These are phyloP conservation scores for Rynchops niger DNA, from an alignment of 2,113 vertebrate species.

Conservation along the genomic window DNA sequence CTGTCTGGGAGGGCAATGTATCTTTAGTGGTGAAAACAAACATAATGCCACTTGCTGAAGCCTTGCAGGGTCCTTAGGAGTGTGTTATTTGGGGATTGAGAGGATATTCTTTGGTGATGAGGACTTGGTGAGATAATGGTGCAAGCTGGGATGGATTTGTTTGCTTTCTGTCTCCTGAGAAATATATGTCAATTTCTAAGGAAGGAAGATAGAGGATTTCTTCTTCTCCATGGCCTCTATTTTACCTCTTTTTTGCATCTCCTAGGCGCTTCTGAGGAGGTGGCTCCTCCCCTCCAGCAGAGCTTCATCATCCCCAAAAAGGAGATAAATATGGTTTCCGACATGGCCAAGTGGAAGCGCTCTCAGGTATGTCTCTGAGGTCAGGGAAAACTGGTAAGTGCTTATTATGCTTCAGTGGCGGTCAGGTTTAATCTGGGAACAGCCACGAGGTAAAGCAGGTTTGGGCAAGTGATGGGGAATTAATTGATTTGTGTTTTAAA, in stretches of 20 bases:
- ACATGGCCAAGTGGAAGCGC: slow-evolving; percentile 97
- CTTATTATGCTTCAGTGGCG: neutral
- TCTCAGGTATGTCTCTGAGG: slow-evolving; percentile 82
- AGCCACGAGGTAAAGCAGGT: neutral
- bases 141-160: neutral
- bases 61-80: neutral
- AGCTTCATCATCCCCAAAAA: slow-evolving; percentile 90
- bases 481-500: neutral
- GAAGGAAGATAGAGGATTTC: neutral
- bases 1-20: neutral
- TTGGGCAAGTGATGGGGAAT: neutral
- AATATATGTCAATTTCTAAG: neutral
- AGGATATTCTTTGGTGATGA: neutral
- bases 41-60: neutral
- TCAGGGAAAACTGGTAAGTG: neutral
- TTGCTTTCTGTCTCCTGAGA: neutral
- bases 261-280: slow-evolving; percentile 83
- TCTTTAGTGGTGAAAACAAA: neutral
- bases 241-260: slow-evolving; percentile 8
- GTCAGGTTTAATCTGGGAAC: neutral
- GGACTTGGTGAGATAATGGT: neutral
- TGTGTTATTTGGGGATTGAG: accelerated
- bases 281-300: slow-evolving; percentile 55
- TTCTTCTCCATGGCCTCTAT: neutral
- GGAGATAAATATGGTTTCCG: slow-evolving; percentile 91